These are phyloP conservation scores for Eledona agricola DNA, from an alignment of 2,888 invertebrate species.

Conservation along the genomic window DNA sequence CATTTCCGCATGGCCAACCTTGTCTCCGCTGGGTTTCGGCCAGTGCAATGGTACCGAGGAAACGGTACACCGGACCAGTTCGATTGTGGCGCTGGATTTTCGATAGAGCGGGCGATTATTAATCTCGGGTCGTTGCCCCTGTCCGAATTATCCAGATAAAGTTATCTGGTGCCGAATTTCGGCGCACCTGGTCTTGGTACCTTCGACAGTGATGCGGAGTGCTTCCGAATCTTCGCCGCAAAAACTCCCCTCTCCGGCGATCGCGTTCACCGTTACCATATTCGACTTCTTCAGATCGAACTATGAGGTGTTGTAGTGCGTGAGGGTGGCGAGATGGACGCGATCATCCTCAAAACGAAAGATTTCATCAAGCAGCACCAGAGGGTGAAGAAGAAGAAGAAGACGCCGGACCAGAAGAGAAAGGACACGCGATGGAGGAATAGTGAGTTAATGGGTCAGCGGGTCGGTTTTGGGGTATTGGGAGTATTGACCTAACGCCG, in stretches of 20 bases:
- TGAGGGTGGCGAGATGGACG: constrained; percentile 45
- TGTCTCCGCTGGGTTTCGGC: constrained; percentile 36
- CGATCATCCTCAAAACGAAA: constrained; percentile 53
- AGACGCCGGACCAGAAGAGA: constrained; percentile 38
- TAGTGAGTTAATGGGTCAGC: constrained; percentile 46
- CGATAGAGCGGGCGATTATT: constrained; percentile 1
- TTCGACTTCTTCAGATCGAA: constrained; percentile 27
- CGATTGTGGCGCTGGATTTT: constrained; percentile 41
- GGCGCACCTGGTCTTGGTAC: constrained; percentile 2
- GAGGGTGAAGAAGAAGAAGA: constrained; percentile 39
- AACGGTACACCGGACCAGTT: constrained; percentile 44
- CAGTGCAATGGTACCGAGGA: constrained; percentile 30
- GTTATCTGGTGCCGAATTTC: constrained; percentile 13
- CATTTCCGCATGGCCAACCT: constrained; percentile 49
- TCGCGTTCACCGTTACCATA: constrained; percentile 48
- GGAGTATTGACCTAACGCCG: too few relatives aligned
- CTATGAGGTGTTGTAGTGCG: constrained; percentile 25
- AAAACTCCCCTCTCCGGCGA: constrained; percentile 30
- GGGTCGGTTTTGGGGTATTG: neutral
- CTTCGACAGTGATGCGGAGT: constrained; percentile 44
- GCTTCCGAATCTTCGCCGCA: constrained; percentile 24
- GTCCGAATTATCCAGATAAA: constrained; percentile 22
- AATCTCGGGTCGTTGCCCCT: constrained; percentile 21
- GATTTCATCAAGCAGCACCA: constrained; percentile 50
- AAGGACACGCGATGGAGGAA: constrained; percentile 49